A percentile compares a stretch with the other conserved stretches of the same genome.
Evolutionary conservation across 2,113 vertebrate genomes (phyloP).

Genomic region (Pangasianodon hypophthalmus): DNA sequence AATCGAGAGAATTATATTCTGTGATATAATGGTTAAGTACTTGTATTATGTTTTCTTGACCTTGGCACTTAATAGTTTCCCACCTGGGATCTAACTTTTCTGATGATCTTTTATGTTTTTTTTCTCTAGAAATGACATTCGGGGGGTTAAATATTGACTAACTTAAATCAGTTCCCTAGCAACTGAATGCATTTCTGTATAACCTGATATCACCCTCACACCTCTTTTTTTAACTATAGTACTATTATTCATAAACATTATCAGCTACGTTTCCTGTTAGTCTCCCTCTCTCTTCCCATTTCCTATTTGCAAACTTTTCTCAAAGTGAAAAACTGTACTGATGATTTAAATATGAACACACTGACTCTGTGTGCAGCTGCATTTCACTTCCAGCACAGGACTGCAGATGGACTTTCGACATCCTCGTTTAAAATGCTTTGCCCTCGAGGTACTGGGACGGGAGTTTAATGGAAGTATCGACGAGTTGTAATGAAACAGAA

Average conservation of each 20-base stretch:
- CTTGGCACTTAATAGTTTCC: too few relatives aligned
- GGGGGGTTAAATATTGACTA: not conserved
- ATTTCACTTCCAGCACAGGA: not conserved
- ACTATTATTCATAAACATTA: not conserved
- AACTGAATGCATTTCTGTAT: not conserved
- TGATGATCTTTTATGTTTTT: not conserved
- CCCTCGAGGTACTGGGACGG: constrained; percentile 58
- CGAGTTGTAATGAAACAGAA: constrained; percentile 72
- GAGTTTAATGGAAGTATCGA: constrained; percentile 69
- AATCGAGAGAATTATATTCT: not conserved
- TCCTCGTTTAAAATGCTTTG: constrained; percentile 53
- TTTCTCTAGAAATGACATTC: not conserved
- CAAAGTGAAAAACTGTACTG: not conserved
- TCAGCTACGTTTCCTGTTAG: too few relatives aligned
- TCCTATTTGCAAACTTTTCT: not conserved
- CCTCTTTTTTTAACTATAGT: not conserved
- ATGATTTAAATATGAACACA: not conserved
- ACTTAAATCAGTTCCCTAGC: not conserved
- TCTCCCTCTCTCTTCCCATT: too few relatives aligned
- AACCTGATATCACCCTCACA: not conserved
- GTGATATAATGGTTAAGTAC: not conserved
- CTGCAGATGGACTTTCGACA: not conserved
- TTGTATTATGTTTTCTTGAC: too few relatives aligned
- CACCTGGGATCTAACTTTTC: not conserved
- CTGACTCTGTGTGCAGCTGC: not conserved